phyloP scores from a whole-genome alignment of 2,888 invertebrate species.

The Caenorhabditis sulstoni region DNA sequence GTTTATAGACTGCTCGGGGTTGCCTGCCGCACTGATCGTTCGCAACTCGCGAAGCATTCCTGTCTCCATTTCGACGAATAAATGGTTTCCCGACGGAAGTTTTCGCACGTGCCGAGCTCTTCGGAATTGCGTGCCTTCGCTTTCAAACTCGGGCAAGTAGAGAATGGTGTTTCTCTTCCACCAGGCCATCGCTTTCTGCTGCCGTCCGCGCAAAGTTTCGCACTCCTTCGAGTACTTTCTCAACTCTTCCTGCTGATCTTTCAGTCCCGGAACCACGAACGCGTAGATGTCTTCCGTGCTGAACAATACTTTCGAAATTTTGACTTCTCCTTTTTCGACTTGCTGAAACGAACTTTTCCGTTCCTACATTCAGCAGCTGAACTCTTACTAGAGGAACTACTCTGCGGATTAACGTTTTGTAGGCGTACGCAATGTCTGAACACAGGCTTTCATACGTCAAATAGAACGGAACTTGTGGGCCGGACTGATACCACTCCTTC shows the following conservation, averaged over 20 bases:
- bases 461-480: not conserved
- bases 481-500: not conserved
- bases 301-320: slow-evolving; percentile 19
- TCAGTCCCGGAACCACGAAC: slow-evolving; percentile 2
- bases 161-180: slow-evolving; percentile 16
- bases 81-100: not conserved
- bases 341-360: not conserved
- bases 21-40: not conserved
- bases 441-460: not conserved
- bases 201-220: not conserved
- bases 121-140: slow-evolving; percentile 20
- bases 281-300: slow-evolving; percentile 3
- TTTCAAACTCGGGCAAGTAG: slow-evolving; percentile 4
- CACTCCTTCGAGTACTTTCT: not conserved
- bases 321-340: not conserved
- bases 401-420: not conserved
- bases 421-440: not conserved
- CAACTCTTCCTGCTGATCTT: not conserved
- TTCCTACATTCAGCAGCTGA: not conserved
- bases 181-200: not conserved
- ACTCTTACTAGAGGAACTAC: not conserved
- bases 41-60: slow-evolving; percentile 12
- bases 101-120: slow-evolving; percentile 24
- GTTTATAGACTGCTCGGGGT: not conserved
- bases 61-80: slow-evolving; percentile 27